Evolutionary conservation across 1,140 invertebrate species (phyloP).

Genomic region (Delia radicum): DNA sequence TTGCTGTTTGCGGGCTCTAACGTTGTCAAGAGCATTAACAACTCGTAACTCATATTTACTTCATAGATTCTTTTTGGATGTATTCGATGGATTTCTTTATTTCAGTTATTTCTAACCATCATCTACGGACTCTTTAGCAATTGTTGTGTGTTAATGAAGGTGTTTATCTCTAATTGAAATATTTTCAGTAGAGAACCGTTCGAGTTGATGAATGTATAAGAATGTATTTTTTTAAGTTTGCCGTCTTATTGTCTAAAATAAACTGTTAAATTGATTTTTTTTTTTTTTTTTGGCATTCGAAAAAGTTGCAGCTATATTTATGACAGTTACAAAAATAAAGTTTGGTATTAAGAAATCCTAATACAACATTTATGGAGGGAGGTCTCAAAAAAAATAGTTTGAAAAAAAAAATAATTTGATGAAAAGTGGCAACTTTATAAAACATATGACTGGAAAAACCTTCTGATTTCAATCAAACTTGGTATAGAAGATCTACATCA

Average conservation of each 20-base stretch:
- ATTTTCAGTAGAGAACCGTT: not conserved
- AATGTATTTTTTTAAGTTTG: not conserved
- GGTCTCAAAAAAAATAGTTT: too few species aligned
- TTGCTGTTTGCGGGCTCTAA: not conserved
- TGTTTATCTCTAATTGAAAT: slow-evolving; percentile 16
- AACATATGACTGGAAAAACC: too few species aligned
- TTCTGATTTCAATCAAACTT: too few species aligned
- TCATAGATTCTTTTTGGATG: not conserved
- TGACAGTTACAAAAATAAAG: too few species aligned
- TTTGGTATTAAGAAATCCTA: too few species aligned
- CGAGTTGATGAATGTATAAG: not conserved
- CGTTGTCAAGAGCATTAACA: not conserved
- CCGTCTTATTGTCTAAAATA: not conserved
- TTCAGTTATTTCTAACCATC: not conserved
- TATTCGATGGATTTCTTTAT: not conserved
- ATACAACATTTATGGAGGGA: too few species aligned
- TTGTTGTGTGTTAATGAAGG: not conserved
- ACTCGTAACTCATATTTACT: not conserved
- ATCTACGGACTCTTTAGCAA: not conserved
- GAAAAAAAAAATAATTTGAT: too few species aligned
- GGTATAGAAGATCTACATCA: too few species aligned
- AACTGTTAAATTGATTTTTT: not conserved
- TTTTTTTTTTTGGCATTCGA: not conserved
- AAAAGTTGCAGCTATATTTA: not conserved
- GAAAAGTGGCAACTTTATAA: too few species aligned